Conservation (phyloP, 1,140 invertebrate species). For the Drosophila tristis region DNA sequence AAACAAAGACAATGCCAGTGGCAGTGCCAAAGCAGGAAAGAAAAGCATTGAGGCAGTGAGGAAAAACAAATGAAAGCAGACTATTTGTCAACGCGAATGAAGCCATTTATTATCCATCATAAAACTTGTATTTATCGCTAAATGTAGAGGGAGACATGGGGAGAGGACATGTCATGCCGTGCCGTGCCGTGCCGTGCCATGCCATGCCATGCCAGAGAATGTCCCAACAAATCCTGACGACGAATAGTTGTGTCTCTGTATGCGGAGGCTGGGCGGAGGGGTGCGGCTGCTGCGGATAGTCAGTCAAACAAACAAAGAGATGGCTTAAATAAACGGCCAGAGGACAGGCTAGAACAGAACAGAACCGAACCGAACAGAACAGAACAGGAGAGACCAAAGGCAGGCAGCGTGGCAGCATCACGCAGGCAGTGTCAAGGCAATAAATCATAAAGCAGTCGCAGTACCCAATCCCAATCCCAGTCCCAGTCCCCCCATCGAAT, state of each 20-base stretch:
- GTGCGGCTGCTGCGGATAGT: constrained; percentile 36
- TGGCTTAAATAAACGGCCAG: constrained; percentile 54
- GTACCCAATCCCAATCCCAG: constrained; percentile 10
- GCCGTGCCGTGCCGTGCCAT: no score
- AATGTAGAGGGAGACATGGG: constrained; percentile 24
- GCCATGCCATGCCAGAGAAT: constrained; percentile 7
- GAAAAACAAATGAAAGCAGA: constrained; percentile 78
- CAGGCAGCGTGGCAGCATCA: constrained; percentile 24
- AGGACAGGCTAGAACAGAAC: background rate
- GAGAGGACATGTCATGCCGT: constrained; percentile 22
- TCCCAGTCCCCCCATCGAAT: constrained; percentile 2
- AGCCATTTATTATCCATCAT: constrained; percentile 84
- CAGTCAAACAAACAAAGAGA: constrained; percentile 75
- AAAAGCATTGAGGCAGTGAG: constrained; percentile 12
- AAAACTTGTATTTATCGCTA: constrained; percentile 84
- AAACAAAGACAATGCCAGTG: constrained; percentile 39
- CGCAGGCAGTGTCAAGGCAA: constrained; percentile 76
- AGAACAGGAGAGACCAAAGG: constrained; percentile 1
- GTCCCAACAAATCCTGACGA: constrained; percentile 70
- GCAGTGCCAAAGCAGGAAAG: constrained; percentile 27
- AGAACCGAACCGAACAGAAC: no score
- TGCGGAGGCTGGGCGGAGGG: constrained; percentile 1
- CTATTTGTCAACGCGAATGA: constrained; percentile 84
- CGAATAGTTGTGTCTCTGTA: constrained; percentile 69
- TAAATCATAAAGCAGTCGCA: constrained; percentile 79